A percentile compares a stretch with the other conserved stretches of the same genome.
Conservation (phyloP, 2,797 vertebrate genomes). For the Scolopax bukidnonensis region DNA sequence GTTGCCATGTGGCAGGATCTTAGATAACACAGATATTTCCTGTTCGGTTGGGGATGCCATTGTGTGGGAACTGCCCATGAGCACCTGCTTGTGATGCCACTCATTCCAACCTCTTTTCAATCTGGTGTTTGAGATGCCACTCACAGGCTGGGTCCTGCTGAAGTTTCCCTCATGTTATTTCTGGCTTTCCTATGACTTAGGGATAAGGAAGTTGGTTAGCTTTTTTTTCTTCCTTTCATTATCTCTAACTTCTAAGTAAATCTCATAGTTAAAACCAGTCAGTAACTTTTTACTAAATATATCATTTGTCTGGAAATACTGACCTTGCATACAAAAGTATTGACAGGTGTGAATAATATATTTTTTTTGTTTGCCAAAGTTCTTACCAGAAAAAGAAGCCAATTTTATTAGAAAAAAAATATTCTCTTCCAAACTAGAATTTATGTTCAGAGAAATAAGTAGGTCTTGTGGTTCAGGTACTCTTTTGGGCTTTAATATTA, state of each 20-base stretch:
- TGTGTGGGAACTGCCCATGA: conserved; percentile 14
- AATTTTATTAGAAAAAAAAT: neutral
- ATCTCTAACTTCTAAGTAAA: neutral
- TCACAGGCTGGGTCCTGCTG: neutral
- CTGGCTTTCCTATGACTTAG: neutral
- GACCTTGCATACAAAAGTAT: neutral
- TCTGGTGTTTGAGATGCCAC: conserved; percentile 20
- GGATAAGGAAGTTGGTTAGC: neutral
- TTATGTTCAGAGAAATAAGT: neutral
- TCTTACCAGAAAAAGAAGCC: neutral
- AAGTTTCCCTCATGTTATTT: neutral
- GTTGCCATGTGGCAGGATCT: neutral
- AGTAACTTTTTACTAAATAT: neutral
- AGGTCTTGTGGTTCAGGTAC: neutral
- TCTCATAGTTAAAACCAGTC: neutral
- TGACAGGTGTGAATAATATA: fast-evolving
- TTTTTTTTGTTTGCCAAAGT: neutral
- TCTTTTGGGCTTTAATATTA: neutral
- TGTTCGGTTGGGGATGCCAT: neutral
- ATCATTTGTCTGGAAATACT: neutral
- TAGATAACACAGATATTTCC: conserved; percentile 1
- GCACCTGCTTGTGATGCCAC: neutral
- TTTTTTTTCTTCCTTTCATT: neutral
- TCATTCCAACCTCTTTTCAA: neutral
- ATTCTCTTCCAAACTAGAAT: neutral